Percentiles rank a stretch among this genome's conserved stretches.
Conservation (phyloP, 2,113 vertebrate species). For the Eurypyga helias region DNA sequence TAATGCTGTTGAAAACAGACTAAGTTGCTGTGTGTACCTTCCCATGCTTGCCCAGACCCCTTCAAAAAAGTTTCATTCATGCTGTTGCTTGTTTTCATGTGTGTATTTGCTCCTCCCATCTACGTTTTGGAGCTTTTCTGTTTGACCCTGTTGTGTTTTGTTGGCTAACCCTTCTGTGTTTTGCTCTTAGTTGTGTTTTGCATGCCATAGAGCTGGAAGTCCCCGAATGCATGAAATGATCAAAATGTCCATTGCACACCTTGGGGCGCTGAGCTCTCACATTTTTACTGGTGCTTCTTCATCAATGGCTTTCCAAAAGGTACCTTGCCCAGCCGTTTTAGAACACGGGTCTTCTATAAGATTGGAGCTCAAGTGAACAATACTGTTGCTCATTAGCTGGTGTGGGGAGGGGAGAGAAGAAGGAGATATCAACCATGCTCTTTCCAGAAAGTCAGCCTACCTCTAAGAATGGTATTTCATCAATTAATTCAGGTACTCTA, state of each 20-base stretch:
- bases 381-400: not conserved
- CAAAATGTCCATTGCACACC: constrained; percentile 67
- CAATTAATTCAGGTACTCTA: not conserved
- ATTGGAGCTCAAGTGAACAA: not conserved
- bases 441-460: constrained; percentile 66
- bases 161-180: constrained; percentile 67
- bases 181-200: constrained; percentile 77
- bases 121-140: not conserved
- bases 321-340: constrained; percentile 40
- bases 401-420: not conserved
- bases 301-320: constrained; percentile 70
- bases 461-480: not conserved
- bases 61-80: not conserved
- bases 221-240: constrained; percentile 76
- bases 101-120: not conserved
- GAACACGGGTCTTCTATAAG: not conserved
- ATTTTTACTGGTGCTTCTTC: constrained; percentile 55
- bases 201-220: constrained; percentile 76
- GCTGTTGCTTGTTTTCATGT: not conserved
- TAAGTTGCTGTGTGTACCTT: not conserved
- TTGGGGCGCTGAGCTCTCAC: constrained; percentile 66
- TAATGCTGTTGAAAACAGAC: not conserved
- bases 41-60: constrained; percentile 12
- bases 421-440: constrained; percentile 11
- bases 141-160: not conserved